Conservation (phyloP, 1,140 invertebrate species). For the Bombus breviceps region DNA sequence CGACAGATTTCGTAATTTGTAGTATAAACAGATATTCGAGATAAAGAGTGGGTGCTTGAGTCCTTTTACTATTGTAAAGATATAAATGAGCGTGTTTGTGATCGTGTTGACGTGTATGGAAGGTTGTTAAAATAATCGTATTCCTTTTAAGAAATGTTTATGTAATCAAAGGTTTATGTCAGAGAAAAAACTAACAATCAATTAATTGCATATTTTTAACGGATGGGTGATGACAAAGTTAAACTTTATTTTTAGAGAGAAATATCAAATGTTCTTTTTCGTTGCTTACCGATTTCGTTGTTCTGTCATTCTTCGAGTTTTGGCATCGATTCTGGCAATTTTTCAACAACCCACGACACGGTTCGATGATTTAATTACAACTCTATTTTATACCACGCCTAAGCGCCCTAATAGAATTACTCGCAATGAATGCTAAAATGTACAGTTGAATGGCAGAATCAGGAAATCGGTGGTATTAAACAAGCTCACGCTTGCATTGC, state of each 20-base stretch:
- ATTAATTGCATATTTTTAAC: neutral
- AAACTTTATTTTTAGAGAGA: neutral
- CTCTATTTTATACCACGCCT: neutral
- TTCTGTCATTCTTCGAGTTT: neutral
- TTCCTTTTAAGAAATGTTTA: neutral
- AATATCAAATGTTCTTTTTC: neutral
- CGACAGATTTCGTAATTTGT: neutral
- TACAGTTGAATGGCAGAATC: neutral
- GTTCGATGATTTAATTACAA: slow-evolving; percentile 10
- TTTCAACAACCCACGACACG: neutral
- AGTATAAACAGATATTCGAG: neutral
- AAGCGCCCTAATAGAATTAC: neutral
- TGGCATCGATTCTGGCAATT: slow-evolving; percentile 3
- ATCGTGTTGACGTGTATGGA: too few species aligned
- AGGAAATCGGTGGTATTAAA: neutral
- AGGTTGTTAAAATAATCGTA: too few species aligned
- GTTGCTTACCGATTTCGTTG: neutral
- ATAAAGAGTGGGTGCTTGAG: too few species aligned
- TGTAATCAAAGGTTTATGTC: neutral
- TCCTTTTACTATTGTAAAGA: neutral
- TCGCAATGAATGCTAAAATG: neutral
- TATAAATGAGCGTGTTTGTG: too few species aligned
- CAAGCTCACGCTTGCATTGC: neutral
- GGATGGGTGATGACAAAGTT: too few species aligned
- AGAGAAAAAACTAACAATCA: neutral